Base-by-base conservation (phyloP, 2,797 vertebrate species). In the Peromyscus attwateri region DNA sequence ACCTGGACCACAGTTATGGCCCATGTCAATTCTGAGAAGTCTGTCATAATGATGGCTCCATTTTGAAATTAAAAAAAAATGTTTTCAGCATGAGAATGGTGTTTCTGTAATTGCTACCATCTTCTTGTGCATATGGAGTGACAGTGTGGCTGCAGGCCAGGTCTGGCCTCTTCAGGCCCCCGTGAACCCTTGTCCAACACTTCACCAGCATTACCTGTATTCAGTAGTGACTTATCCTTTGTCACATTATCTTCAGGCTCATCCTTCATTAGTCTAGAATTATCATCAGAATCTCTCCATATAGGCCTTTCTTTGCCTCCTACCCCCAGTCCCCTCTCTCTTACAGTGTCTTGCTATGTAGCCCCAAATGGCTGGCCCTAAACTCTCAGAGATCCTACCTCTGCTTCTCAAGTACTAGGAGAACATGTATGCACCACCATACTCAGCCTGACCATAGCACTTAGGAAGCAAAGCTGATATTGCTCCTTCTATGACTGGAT, bases 1-100 rank as follows among this genome's bases (percentile, higher is more conserved):
- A 43, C 19, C 29, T 55, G 43, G 34, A 87, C 4, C 16, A 75
- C 2, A 23, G 64, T 0, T 3, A 46, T 0, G 23, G 40, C 68
- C 31, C 10, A 17, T 3, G 31, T n/a, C 68, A 34, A 92, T 84
- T 79, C 40, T 49, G 14, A 71, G 43, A 66, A 19, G 62, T 89
- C 37, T 71, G 16, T 71, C 34, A 66, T 43, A 52, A 88, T 40
- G 6, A 75, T 27, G 4, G 73, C 29, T 60, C 80, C 9, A 66
- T n/a, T 89, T 73, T 75, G 89, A 84, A 82, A 81, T 55, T 13
- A 12, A 64, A 17, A 40, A 80, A 66, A 31, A 40, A 5, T 25
- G 25, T 79, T 94, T 89, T 84, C 43, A 70, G 27, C 25, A 49
- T 62, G 17, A 77, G 34, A 25, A 71, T 0, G 3, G 87, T 81